Evolutionary conservation across 2,113 vertebrate species (phyloP).

Genomic region (Eira barbara): DNA sequence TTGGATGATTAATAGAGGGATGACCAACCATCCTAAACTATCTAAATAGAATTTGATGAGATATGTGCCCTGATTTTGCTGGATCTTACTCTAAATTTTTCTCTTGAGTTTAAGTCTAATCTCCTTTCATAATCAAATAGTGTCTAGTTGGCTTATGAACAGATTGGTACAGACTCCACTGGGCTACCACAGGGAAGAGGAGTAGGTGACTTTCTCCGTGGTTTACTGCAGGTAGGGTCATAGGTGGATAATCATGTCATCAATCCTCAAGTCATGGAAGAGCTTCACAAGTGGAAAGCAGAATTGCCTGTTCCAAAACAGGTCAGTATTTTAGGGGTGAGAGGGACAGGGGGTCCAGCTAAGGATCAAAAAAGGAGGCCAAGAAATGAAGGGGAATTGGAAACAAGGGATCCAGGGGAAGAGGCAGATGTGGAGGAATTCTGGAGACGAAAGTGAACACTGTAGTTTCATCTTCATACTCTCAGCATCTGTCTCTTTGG

Average conservation of each 20-base stretch:
- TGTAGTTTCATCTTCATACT: background rate
- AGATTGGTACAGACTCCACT: too few relatives aligned
- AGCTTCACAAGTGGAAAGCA: background rate
- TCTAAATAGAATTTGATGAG: background rate
- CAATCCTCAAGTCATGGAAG: background rate
- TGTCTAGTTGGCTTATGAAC: background rate
- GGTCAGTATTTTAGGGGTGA: background rate
- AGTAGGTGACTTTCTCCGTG: background rate
- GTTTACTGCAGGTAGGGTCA: background rate
- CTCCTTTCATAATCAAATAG: background rate
- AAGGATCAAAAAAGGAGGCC: background rate
- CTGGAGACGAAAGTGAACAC: background rate
- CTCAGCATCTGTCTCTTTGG: background rate
- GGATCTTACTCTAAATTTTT: background rate
- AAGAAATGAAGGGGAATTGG: background rate
- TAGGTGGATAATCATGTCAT: background rate
- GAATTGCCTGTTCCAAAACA: background rate
- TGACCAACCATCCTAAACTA: background rate
- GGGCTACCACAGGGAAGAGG: too few relatives aligned
- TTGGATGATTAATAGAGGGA: too few relatives aligned
- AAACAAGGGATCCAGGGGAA: background rate
- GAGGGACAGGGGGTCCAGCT: background rate
- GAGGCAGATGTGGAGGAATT: background rate
- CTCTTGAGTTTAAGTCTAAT: background rate
- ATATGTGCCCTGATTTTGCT: background rate